A percentile compares a stretch with the other conserved stretches of the same genome.
Evolutionary conservation across 2,113 vertebrate species (phyloP).

Genomic region (Poicephalus meyeri): DNA sequence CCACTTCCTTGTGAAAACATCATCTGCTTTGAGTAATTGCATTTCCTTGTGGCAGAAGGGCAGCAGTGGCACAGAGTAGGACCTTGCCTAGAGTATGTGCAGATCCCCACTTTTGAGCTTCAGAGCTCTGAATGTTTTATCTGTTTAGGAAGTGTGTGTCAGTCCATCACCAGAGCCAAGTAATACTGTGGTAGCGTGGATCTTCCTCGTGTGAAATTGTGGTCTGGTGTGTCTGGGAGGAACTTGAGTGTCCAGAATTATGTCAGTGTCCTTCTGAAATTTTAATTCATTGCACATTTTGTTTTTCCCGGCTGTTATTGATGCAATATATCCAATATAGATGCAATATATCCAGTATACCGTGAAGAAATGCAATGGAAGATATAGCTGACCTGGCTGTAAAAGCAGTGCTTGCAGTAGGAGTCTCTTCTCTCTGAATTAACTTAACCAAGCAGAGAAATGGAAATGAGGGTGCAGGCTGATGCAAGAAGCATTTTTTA

Average conservation of each 20-base stretch:
- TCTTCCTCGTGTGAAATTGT: not conserved
- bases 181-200: not conserved
- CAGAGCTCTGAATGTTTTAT: not conserved
- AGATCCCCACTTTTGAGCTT: not conserved
- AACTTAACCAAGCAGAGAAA: not conserved
- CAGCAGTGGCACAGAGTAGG: not conserved
- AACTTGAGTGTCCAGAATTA: not conserved
- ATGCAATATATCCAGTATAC: not conserved
- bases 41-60: not conserved
- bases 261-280: not conserved
- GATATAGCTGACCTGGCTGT: not conserved
- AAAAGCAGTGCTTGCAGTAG: not conserved
- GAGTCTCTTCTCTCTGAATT: not conserved
- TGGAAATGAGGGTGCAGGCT: not conserved
- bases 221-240: not conserved
- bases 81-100: not conserved
- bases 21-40: not conserved
- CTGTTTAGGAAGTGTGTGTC: accelerated
- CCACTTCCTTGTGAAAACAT: not conserved
- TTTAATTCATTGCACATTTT: not conserved
- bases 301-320: not conserved
- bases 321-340: not conserved
- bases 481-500: not conserved
- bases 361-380: not conserved
- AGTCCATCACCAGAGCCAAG: not conserved